Evolutionary conservation across 2,797 vertebrate genomes (phyloP).

Genomic region (Poeciliopsis infans): DNA sequence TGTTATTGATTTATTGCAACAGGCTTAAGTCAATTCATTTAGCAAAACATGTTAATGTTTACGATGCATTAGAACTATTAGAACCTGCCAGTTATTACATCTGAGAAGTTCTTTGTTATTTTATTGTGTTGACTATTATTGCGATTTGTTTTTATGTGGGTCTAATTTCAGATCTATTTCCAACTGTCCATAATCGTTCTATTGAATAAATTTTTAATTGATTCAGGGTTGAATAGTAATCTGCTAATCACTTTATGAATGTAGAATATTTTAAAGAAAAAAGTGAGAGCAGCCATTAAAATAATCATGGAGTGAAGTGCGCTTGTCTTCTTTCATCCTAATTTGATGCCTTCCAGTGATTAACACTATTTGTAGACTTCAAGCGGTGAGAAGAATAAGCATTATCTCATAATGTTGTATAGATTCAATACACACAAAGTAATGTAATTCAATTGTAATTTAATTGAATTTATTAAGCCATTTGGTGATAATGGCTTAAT

Average conservation of each 20-base stretch:
- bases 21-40: neutral
- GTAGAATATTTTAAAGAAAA: neutral
- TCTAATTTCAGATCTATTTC: neutral
- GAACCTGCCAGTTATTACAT: neutral
- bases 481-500: neutral
- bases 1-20: no score
- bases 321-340: neutral
- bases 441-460: neutral
- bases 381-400: neutral
- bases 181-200: neutral
- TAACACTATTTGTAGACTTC: neutral
- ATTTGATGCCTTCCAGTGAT: neutral
- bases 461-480: no score
- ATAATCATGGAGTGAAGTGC: neutral
- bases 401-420: neutral
- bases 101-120: neutral
- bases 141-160: neutral
- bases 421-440: neutral
- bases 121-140: neutral
- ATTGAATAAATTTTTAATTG: neutral
- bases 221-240: neutral
- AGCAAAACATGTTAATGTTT: neutral
- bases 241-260: neutral
- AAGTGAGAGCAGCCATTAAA: neutral
- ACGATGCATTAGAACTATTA: neutral